Base-by-base conservation (phyloP, 2,888 invertebrate genomes). In the Mesochorus sp. region DNA sequence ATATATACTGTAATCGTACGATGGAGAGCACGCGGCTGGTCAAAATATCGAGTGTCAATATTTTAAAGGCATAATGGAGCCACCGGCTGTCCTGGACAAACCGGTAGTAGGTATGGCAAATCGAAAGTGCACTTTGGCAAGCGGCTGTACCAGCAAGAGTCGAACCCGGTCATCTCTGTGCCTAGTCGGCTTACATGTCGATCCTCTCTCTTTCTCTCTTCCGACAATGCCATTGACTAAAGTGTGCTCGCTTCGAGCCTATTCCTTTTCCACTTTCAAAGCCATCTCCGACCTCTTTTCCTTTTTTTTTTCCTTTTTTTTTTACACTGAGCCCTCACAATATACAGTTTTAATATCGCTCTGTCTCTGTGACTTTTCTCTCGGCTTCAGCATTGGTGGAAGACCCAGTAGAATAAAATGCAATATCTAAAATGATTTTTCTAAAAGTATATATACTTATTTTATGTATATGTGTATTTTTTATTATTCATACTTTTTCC, bases 41-140 rank as follows among this genome's bases (percentile, higher is more conserved):
- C 75, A 51, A 86, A 87, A 87, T 86, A 88, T 86, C 83, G 85
- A 86, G 84, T 84, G 86, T 88, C 88, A 86, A 88, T 88, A 88
- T 88, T 87, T 88, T 85, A 88, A 82, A 80, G 80, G 80, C 79
- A 86, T 86, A 87, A 87, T 85, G 81, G 85, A 86, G 85, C 66
- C 79, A 81, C 80, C 81, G 78, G 71, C 80, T 84, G 83, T 82
- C 79, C 70, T 71, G 71, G 80, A 81, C 81, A 83, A 82, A 79
- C 79, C 66, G 55, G 55, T 44, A 34, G 61, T 66, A 72, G 76
- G 82, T 42, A 68, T 81, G 82, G 82, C 83, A 81, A 84, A 82
- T 84, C 83, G 84, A 80, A 85, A 86, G 85, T 86, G 83, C 87
- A 83, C 85, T 85, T 82, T 80, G 73, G 55, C 70, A 66, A 62